Conservation (phyloP, 2,888 invertebrate species). For the Lissocephala sabroskyi region DNA sequence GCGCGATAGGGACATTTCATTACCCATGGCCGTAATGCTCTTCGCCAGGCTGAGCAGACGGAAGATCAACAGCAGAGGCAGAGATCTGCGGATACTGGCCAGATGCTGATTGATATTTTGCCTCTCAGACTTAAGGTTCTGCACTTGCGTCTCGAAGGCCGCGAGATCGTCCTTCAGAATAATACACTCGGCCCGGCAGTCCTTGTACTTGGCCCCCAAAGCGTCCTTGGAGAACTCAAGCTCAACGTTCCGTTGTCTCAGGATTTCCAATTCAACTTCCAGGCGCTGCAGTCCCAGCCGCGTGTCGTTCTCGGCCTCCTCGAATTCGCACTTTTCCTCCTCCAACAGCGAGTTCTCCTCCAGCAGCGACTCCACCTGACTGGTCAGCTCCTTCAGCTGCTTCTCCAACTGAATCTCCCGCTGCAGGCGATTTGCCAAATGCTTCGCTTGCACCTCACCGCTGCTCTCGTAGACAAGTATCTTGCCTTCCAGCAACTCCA, state of each 20-base stretch:
- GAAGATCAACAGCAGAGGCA: slow-evolving; percentile 59
- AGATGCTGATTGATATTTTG: slow-evolving; percentile 67
- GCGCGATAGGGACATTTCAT: slow-evolving; percentile 27
- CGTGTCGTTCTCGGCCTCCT: slow-evolving; percentile 85
- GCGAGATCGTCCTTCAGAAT: slow-evolving; percentile 66
- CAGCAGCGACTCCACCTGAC: slow-evolving; percentile 76
- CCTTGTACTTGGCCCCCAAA: slow-evolving; percentile 75
- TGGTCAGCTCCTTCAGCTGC: slow-evolving; percentile 72
- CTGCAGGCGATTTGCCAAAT: slow-evolving; percentile 77
- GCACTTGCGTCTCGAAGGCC: slow-evolving; percentile 67
- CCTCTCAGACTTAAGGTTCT: slow-evolving; percentile 67
- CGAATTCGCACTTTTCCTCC: slow-evolving; percentile 82
- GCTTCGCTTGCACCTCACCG: slow-evolving; percentile 77
- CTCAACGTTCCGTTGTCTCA: slow-evolving; percentile 73
- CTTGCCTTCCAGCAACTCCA: slow-evolving; percentile 78
- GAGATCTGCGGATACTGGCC: slow-evolving; percentile 51
- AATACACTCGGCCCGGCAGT: slow-evolving; percentile 68
- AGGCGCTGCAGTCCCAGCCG: slow-evolving; percentile 73
- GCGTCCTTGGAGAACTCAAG: slow-evolving; percentile 77
- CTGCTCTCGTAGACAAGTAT: slow-evolving; percentile 79
- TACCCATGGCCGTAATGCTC: slow-evolving; percentile 38
- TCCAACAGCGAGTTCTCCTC: slow-evolving; percentile 79
- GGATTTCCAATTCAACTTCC: slow-evolving; percentile 78
- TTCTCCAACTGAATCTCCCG: slow-evolving; percentile 76
- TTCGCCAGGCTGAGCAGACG: slow-evolving; percentile 31